phyloP scores from a whole-genome alignment of 2,797 vertebrate species.

The Gorsachius magnificus region DNA sequence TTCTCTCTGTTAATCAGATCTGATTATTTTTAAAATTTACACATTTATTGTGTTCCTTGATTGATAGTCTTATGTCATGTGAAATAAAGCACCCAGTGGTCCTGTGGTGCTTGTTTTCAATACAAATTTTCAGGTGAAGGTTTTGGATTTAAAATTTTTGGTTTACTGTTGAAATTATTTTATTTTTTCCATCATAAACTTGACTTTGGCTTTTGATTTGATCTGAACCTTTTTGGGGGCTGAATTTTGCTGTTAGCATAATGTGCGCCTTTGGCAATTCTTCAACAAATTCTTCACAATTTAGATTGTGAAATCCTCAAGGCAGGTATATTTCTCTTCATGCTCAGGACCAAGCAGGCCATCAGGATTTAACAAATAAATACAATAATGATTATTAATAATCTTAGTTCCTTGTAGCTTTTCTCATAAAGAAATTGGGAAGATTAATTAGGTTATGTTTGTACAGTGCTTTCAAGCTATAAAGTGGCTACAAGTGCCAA shows the following conservation, averaged over 20 bases:
- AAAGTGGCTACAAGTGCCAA: not conserved
- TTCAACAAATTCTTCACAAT: not conserved
- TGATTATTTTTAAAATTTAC: fast-evolving
- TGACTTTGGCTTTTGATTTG: not conserved
- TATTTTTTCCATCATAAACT: not conserved
- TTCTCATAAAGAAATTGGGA: not conserved
- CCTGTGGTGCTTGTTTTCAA: not conserved
- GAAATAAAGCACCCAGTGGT: not conserved
- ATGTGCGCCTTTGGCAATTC: not conserved
- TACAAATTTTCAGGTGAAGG: not conserved
- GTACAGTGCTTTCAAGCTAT: not conserved
- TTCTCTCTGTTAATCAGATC: not conserved
- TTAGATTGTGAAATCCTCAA: not conserved
- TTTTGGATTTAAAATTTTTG: not conserved
- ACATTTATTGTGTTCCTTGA: not conserved
- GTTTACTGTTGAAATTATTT: not conserved
- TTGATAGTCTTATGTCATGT: not conserved
- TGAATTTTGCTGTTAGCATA: not conserved
- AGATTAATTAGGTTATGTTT: not conserved
- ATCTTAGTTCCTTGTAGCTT: not conserved
- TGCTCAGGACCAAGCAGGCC: not conserved
- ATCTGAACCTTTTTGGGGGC: not conserved
- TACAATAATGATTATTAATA: not conserved
- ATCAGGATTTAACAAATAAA: not conserved
- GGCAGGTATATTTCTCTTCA: not conserved